phyloP scores from a whole-genome alignment of 2,888 invertebrate genomes.

The Arrhopalites spinosus region DNA sequence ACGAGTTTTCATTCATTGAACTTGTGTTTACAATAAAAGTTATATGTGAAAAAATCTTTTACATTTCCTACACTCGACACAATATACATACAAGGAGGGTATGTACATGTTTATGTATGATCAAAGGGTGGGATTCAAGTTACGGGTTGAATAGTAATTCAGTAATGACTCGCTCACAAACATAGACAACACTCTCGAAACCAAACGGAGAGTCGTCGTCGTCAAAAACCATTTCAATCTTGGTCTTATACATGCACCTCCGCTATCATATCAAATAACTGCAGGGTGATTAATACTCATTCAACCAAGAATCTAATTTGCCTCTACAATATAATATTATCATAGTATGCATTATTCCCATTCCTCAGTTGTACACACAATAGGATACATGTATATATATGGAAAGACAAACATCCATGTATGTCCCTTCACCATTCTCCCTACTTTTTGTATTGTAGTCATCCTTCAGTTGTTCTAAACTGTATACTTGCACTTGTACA shows the following conservation, averaged over 20 bases:
- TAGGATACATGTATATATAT: not conserved
- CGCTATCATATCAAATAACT: constrained; percentile 35
- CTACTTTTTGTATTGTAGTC: too few relatives aligned
- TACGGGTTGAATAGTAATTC: constrained; percentile 18
- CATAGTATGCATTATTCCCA: too few relatives aligned
- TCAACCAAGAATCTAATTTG: constrained; percentile 46
- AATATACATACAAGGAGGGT: not conserved
- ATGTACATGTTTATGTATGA: not conserved
- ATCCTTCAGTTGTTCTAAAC: too few relatives aligned
- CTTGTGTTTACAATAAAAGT: not conserved
- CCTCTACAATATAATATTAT: not conserved
- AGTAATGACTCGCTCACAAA: constrained; percentile 20
- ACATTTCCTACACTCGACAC: not conserved
- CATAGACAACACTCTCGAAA: not conserved
- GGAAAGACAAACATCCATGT: not conserved
- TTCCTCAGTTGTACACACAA: not conserved
- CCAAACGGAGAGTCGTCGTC: not conserved
- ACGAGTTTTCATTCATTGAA: constrained; percentile 24
- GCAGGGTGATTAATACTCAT: constrained; percentile 44
- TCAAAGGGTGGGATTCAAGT: constrained; percentile 37
- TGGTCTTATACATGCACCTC: not conserved
- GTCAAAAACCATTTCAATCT: constrained; percentile 11
- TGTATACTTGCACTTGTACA: too few relatives aligned
- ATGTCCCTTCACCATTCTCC: too few relatives aligned
- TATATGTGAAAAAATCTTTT: not conserved